Conservation (phyloP, 2,888 invertebrate species). For the Nymphalis polychloros region DNA sequence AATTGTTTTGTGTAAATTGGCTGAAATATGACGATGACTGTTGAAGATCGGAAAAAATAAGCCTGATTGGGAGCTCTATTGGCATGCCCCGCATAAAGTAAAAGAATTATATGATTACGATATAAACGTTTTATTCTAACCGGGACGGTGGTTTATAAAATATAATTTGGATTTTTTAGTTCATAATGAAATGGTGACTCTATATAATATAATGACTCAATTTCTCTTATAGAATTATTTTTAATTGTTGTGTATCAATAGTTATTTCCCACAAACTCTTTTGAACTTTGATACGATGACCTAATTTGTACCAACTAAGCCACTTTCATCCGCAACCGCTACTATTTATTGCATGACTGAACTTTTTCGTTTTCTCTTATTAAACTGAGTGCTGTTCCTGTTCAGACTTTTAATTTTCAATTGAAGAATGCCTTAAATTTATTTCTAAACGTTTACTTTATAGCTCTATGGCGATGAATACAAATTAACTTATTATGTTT, state of each 20-base stretch:
- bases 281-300: conserved; percentile 20
- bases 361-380: conserved; percentile 26
- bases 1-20: no score
- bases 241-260: conserved; percentile 18
- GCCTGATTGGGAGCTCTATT: no score
- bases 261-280: conserved; percentile 19
- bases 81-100: no score
- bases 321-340: conserved; percentile 23
- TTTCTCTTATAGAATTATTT: conserved; percentile 5
- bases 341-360: conserved; percentile 28
- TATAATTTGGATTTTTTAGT: no score
- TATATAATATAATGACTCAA: no score
- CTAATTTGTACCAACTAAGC: conserved; percentile 25
- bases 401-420: conserved; percentile 20
- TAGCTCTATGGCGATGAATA: neutral
- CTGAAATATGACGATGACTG: no score
- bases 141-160: no score
- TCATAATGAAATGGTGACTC: no score
- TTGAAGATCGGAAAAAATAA: no score
- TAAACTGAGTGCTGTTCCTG: conserved; percentile 15
- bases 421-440: conserved; percentile 1
- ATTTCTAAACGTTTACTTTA: neutral
- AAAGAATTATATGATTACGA: no score
- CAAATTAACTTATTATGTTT: neutral
- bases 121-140: no score